phyloP scores from a whole-genome alignment of 1,140 invertebrate genomes.

The Pteromalus puparum region DNA sequence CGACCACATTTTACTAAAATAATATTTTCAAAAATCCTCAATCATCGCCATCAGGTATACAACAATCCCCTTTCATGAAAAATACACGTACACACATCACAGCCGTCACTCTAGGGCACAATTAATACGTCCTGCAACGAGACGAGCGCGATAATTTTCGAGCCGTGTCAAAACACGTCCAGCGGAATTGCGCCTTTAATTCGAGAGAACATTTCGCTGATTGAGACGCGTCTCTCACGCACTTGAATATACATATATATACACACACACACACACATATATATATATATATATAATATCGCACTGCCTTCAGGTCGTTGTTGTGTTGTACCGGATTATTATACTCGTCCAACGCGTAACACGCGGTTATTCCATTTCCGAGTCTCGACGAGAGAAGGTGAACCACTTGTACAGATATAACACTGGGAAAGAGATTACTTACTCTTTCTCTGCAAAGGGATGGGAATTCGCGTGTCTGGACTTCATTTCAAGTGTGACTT shows the following conservation, averaged over 20 bases:
- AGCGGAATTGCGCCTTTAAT: neutral
- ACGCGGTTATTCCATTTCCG: slow-evolving; percentile 3
- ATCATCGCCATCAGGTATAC: too few relatives aligned
- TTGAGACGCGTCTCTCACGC: slow-evolving; percentile 14
- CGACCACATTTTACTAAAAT: neutral
- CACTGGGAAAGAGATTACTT: too few relatives aligned
- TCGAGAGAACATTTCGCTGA: neutral
- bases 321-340: neutral
- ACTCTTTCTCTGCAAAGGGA: too few relatives aligned
- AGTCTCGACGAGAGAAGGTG: neutral
- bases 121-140: slow-evolving; percentile 14
- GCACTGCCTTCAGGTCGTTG: too few relatives aligned
- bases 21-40: too few relatives aligned
- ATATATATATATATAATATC: neutral
- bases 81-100: neutral
- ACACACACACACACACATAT: too few relatives aligned
- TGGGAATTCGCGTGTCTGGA: neutral
- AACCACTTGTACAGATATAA: neutral
- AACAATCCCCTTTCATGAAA: neutral
- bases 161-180: neutral
- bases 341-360: too few relatives aligned
- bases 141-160: neutral
- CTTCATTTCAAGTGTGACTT: too few relatives aligned
- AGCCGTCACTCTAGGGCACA: neutral
- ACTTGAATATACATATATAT: neutral